Conservation (phyloP, 2,113 vertebrate species). For the Ramphastos sulfuratus region DNA sequence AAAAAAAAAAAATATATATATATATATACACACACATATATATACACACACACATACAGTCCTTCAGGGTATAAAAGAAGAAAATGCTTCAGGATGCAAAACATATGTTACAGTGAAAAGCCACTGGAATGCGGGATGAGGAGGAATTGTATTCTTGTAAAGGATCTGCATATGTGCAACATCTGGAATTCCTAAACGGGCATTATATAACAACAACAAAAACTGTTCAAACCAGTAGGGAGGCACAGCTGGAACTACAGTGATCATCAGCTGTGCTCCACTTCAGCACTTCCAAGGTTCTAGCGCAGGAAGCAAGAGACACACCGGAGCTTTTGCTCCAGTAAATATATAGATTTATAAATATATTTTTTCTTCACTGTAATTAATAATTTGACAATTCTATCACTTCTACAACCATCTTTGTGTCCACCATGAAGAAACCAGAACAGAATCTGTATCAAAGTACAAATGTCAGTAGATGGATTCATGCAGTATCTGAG, state of each 20-base stretch:
- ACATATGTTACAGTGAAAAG: neutral
- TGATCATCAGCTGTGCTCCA: neutral
- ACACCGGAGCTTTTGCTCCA: neutral
- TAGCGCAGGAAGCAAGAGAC: neutral
- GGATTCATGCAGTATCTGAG: too few relatives aligned
- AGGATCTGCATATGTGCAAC: neutral
- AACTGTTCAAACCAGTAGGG: neutral
- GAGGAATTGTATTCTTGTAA: neutral
- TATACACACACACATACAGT: neutral
- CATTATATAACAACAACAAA: slow-evolving; percentile 14
- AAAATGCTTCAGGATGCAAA: slow-evolving; percentile 26
- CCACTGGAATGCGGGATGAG: accelerated
- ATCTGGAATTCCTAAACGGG: slow-evolving; percentile 46
- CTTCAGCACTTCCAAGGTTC: neutral
- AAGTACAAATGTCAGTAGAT: neutral
- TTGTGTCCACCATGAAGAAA: neutral
- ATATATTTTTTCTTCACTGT: neutral
- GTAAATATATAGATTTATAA: neutral
- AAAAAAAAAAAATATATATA: neutral
- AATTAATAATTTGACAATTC: neutral
- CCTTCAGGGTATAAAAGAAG: neutral
- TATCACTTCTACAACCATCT: neutral
- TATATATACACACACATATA: neutral
- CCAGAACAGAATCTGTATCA: neutral
- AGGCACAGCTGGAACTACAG: neutral